phyloP scores from a whole-genome alignment of 1,140 invertebrate genomes.

The Portunus trituberculatus region DNA sequence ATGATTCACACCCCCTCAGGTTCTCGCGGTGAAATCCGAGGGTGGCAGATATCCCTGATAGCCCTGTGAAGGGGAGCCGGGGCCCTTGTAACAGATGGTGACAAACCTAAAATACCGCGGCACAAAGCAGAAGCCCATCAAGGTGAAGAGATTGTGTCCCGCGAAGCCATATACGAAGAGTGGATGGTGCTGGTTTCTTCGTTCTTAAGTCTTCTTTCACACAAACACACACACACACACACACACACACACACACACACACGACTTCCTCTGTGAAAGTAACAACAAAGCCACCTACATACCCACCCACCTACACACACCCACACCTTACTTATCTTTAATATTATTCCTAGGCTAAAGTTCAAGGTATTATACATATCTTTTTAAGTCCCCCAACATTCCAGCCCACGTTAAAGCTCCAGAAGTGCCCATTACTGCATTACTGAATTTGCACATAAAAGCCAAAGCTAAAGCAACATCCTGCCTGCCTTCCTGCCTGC shows the following conservation, averaged over 20 bases:
- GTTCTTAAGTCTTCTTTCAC: not conserved
- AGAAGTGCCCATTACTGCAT: too few relatives aligned
- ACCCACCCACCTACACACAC: not conserved
- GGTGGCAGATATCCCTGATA: not conserved
- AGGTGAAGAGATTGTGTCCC: not conserved
- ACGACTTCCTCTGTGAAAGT: too few relatives aligned
- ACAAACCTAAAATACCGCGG: not conserved
- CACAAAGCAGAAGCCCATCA: slow-evolving; percentile 18
- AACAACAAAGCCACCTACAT: not conserved
- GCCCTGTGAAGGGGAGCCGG: not conserved
- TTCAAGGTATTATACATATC: too few relatives aligned
- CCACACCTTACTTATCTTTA: not conserved
- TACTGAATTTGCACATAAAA: too few relatives aligned
- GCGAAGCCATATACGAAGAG: not conserved
- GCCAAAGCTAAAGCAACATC: too few relatives aligned
- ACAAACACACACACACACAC: not conserved
- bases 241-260: too few relatives aligned
- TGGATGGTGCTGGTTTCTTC: not conserved
- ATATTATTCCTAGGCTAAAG: not conserved
- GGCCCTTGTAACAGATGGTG: not conserved
- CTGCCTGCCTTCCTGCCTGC: too few relatives aligned
- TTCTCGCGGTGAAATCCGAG: not conserved
- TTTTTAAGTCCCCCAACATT: too few relatives aligned
- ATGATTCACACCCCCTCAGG: not conserved
- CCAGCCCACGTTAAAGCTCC: too few relatives aligned